These are phyloP conservation scores for Cyphomyrmex costatus DNA, from an alignment of 1,140 invertebrate species.

Conservation along the genomic window DNA sequence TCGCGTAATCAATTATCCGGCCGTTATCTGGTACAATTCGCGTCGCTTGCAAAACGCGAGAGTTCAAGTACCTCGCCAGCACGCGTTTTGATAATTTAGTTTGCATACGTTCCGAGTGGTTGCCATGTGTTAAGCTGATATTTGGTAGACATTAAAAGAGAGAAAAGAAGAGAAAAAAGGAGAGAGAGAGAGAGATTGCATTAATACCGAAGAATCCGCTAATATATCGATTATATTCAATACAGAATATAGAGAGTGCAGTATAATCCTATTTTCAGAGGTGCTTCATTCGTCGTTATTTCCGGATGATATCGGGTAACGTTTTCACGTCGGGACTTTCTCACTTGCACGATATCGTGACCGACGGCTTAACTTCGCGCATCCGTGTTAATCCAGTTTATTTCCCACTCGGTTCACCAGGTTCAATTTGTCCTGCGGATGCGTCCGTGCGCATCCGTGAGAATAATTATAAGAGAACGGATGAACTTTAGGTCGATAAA, in stretches of 20 bases:
- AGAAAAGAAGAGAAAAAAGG: neutral
- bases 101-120: neutral
- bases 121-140: slow-evolving; percentile 41
- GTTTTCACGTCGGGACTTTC: slow-evolving; percentile 52
- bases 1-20: slow-evolving; percentile 42
- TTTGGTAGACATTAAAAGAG: slow-evolving; percentile 27
- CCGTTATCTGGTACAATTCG: slow-evolving; percentile 30
- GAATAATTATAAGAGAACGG: slow-evolving; percentile 34
- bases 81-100: slow-evolving; percentile 40
- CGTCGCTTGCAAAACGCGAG: slow-evolving; percentile 7
- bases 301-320: slow-evolving; percentile 54
- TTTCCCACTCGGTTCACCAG: slow-evolving; percentile 30
- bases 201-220: slow-evolving; percentile 43
- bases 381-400: slow-evolving; percentile 56
- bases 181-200: slow-evolving; percentile 8
- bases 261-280: slow-evolving; percentile 53
- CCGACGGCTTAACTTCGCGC: slow-evolving; percentile 48
- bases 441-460: neutral
- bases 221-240: slow-evolving; percentile 57
- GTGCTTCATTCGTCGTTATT: slow-evolving; percentile 55
- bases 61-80: slow-evolving; percentile 8
- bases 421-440: slow-evolving; percentile 29
- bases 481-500: slow-evolving; percentile 5
- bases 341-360: slow-evolving; percentile 54
- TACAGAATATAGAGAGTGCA: slow-evolving; percentile 21